These are phyloP conservation scores for Dicyrtoma fusca DNA, from an alignment of 2,888 invertebrate species.

Conservation along the genomic window DNA sequence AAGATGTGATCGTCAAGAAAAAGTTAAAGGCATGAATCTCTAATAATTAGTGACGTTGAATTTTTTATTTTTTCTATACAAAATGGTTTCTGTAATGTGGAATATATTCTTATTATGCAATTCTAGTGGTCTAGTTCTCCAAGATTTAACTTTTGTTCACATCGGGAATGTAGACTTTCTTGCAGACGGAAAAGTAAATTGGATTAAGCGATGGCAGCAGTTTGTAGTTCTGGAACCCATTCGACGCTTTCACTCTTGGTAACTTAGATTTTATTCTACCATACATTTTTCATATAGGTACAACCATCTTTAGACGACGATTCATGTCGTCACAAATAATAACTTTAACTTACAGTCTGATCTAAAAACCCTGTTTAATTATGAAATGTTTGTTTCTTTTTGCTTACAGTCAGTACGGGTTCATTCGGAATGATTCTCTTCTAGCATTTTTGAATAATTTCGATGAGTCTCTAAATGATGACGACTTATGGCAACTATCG, in stretches of 20 bases:
- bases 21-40: no score
- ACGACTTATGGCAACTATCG: constrained; percentile 98
- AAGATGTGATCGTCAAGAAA: no score
- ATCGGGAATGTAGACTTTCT: constrained; percentile 93
- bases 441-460: constrained; percentile 96
- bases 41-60: background rate
- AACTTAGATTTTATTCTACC: no score
- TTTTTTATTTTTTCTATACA: no score
- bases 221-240: constrained; percentile 97
- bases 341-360: constrained; percentile 4
- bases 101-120: constrained; percentile 26
- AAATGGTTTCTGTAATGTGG: no score
- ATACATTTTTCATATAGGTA: no score
- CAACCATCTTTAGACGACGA: no score
- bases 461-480: constrained; percentile 92
- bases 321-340: no score
- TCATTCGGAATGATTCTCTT: constrained; percentile 90
- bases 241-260: constrained; percentile 95
- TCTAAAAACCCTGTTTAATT: background rate
- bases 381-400: constrained; percentile 42
- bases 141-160: constrained; percentile 98
- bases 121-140: constrained; percentile 90
- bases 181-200: constrained; percentile 84
- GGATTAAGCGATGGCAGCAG: constrained; percentile 98
- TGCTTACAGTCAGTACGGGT: constrained; percentile 79